Evolutionary conservation across 2,113 vertebrate species (phyloP).

Genomic region (Dipodomys merriami): DNA sequence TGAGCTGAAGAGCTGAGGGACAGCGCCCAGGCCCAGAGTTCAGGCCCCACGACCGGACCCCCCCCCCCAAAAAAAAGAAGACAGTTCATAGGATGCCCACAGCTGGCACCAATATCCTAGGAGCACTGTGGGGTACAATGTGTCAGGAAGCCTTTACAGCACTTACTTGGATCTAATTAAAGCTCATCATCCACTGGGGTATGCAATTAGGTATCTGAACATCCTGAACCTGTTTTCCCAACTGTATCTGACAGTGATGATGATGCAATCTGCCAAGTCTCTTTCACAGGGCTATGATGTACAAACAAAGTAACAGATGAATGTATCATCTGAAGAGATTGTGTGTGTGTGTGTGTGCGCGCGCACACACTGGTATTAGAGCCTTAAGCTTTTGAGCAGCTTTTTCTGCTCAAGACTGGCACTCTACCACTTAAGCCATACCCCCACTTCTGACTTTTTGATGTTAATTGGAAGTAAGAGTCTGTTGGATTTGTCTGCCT

Average conservation of each 20-base stretch:
- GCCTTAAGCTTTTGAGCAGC: no score
- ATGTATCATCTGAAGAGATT: neutral
- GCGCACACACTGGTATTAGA: no score
- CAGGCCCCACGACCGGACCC: no score
- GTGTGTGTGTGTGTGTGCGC: no score
- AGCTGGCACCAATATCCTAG: neutral
- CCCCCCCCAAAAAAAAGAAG: no score
- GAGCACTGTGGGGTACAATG: neutral
- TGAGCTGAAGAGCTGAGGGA: no score
- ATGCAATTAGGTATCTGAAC: neutral
- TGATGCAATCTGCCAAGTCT: neutral
- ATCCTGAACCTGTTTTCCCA: neutral
- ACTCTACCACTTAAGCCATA: no score
- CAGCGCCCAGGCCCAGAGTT: no score
- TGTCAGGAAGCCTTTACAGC: neutral
- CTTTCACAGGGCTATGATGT: neutral
- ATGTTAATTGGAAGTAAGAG: no score
- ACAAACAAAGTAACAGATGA: neutral
- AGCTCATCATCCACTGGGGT: neutral
- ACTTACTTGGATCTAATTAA: neutral
- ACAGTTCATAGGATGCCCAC: neutral
- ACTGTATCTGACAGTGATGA: neutral
- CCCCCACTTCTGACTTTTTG: no score
- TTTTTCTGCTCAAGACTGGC: no score
- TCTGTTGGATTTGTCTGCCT: no score